phyloP scores from a whole-genome alignment of 2,888 invertebrate genomes.

The Galerucella pusilla region DNA sequence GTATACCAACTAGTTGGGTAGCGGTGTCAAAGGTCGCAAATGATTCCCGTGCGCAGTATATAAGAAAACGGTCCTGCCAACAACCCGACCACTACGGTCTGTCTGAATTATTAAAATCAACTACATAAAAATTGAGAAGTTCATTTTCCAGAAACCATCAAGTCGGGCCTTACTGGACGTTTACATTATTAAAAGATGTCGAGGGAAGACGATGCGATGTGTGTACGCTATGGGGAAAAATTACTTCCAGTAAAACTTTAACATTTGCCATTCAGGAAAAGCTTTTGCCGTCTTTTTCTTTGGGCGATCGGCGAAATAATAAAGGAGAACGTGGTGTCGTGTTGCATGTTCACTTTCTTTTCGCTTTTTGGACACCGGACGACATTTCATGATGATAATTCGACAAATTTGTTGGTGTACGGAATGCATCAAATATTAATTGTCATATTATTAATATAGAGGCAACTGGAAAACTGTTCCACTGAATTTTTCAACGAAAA shows the following conservation, averaged over 20 bases:
- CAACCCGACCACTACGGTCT: slow-evolving; percentile 16
- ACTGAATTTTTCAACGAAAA: too few species aligned
- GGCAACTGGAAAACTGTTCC: too few species aligned
- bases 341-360: slow-evolving; percentile 6
- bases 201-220: slow-evolving; percentile 45
- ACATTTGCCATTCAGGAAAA: slow-evolving; percentile 54
- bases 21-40: slow-evolving; percentile 17
- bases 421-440: not conserved
- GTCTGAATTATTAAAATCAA: slow-evolving; percentile 46
- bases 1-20: not conserved
- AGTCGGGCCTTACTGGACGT: slow-evolving; percentile 57
- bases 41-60: slow-evolving; percentile 28
- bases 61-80: slow-evolving; percentile 28
- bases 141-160: slow-evolving; percentile 61
- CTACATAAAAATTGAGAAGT: slow-evolving; percentile 61
- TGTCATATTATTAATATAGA: not conserved
- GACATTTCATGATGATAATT: slow-evolving; percentile 18
- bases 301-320: slow-evolving; percentile 26
- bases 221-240: slow-evolving; percentile 58
- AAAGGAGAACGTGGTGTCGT: slow-evolving; percentile 19
- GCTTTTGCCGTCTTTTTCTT: slow-evolving; percentile 24
- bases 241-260: slow-evolving; percentile 62
- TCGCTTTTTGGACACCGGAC: not conserved
- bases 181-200: slow-evolving; percentile 60
- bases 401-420: not conserved